phyloP scores from a whole-genome alignment of 1,140 invertebrate genomes.

The Habropoda laboriosa region DNA sequence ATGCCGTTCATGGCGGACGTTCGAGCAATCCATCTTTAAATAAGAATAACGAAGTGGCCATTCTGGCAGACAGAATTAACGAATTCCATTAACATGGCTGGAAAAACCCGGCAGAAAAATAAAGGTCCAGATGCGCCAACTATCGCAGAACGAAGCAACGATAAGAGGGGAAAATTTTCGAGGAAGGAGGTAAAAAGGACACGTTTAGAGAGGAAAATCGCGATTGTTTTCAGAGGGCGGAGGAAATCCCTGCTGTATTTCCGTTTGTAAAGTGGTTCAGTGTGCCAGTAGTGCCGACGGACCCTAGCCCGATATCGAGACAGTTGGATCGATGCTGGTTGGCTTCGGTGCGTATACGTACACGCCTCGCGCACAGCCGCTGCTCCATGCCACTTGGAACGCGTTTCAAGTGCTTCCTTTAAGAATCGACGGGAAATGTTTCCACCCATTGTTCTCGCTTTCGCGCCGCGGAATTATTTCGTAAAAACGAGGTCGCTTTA shows the following conservation, averaged over 20 bases:
- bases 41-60: constrained; percentile 34
- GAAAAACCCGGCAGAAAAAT: not conserved
- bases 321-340: constrained; percentile 42
- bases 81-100: constrained; percentile 30
- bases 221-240: not conserved
- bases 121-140: not conserved
- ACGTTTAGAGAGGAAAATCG: not conserved
- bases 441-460: not conserved
- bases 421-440: not conserved
- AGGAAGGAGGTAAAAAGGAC: no score
- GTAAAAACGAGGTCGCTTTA: not conserved
- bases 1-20: not conserved
- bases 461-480: not conserved
- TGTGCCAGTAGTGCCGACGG: not conserved
- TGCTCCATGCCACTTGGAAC: not conserved
- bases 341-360: constrained; percentile 15
- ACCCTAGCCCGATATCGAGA: not conserved
- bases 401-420: not conserved
- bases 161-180: not conserved
- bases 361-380: not conserved
- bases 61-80: constrained; percentile 10
- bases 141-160: not conserved
- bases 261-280: constrained; percentile 30
- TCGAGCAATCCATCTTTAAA: constrained; percentile 39
- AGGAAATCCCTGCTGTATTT: constrained; percentile 11